Evolutionary conservation across 1,140 invertebrate genomes (phyloP), one percentile per base, ranked within the genome.

Genomic region (Eriocheir sinensis): DNA sequence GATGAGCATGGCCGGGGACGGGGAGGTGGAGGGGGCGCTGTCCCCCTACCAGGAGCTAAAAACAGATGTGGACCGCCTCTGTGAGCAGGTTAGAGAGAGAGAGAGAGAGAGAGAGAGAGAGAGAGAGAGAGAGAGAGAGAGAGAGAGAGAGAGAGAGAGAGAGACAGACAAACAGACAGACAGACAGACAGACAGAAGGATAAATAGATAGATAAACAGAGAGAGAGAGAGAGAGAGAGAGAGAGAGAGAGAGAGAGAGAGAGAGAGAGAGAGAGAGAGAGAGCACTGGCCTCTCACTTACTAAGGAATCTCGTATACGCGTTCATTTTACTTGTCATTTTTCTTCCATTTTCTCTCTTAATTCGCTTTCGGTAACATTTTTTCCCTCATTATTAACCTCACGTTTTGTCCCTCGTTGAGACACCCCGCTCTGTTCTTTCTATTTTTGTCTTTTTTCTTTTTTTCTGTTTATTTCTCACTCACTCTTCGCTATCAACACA

Each of bases 201-300:
- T 12, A 44, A 41, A 48, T 38, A 27, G 88, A n/a, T 27, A n/a
- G n/a, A n/a, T 36, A 44, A 44, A 90, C 21, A n/a, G 41, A 53
- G 89, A 53, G 44, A 53, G 41, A 60, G 44, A 90, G 89, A 60
- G 41, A 60, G 89, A 89, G 88, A 53, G 41, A 53, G 88, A 89
- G 88, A 53, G 88, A 44, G 89, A 90, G 44, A n/a, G 41, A 53
- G 89, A 53, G 44, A 53, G 41, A 60, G 44, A 90, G 89, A 60
- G 41, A 60, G 89, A 89, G 88, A 53, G 41, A 53, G 88, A 89
- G 88, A 53, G 40, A 53, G 88, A 90, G 89, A 48, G 38, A 32
- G 32, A 85, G 30, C 3, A 41, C n/a, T n/a, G n/a, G n/a, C n/a
- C n/a, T n/a, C n/a, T n/a, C n/a, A 38, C 21, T 6, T 34, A 32